A percentile compares a stretch with the other conserved stretches of the same genome.
These are phyloP conservation scores for Apodemia duryi DNA, from an alignment of 2,888 invertebrate genomes.

Conservation along the genomic window DNA sequence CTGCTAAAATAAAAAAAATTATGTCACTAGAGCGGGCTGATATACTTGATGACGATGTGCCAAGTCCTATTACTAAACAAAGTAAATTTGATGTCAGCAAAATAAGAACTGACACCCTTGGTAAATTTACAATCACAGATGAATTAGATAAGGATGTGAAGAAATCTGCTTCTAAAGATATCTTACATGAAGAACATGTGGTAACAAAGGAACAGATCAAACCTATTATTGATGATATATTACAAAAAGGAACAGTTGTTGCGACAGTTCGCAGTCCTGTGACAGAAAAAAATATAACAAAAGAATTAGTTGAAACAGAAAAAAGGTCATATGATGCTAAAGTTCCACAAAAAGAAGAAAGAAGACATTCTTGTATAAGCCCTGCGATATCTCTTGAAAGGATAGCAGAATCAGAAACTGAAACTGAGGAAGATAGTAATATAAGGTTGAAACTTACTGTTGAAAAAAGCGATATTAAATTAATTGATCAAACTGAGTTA, in stretches of 20 bases:
- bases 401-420: slow-evolving; percentile 68
- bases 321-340: slow-evolving; percentile 71
- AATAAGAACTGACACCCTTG: slow-evolving; percentile 64
- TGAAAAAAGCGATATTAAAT: not conserved
- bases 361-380: slow-evolving; percentile 70
- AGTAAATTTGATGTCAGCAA: slow-evolving; percentile 64
- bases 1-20: slow-evolving; percentile 3
- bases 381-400: slow-evolving; percentile 71
- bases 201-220: slow-evolving; percentile 67
- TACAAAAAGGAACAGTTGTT: slow-evolving; percentile 61
- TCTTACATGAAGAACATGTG: slow-evolving; percentile 49
- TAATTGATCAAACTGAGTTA: slow-evolving; percentile 41
- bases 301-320: slow-evolving; percentile 62
- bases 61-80: slow-evolving; percentile 39
- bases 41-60: not conserved
- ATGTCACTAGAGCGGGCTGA: slow-evolving; percentile 6
- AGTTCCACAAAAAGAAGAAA: slow-evolving; percentile 66
- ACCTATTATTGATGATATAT: slow-evolving; percentile 66
- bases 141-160: slow-evolving; percentile 41
- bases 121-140: slow-evolving; percentile 54
- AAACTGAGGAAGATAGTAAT: slow-evolving; percentile 59
- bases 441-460: slow-evolving; percentile 34
- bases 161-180: slow-evolving; percentile 46
- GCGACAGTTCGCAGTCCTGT: slow-evolving; percentile 59
- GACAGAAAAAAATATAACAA: slow-evolving; percentile 55